Evolutionary conservation across 1,140 invertebrate genomes (phyloP).

Genomic region (Saxidomus purpurata): DNA sequence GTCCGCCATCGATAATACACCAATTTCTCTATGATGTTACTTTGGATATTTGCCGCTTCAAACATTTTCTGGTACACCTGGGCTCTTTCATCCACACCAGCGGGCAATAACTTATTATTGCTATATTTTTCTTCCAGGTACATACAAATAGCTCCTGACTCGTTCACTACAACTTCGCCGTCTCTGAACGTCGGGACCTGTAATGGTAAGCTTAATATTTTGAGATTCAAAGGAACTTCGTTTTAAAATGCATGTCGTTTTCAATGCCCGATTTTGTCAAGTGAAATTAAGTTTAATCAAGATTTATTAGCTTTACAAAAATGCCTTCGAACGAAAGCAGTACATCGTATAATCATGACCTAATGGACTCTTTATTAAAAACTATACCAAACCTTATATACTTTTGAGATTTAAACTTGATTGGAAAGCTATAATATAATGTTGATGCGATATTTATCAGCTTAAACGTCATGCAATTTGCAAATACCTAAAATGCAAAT

Average conservation of each 20-base stretch:
- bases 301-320: neutral
- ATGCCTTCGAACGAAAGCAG: too few relatives aligned
- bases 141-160: conserved; percentile 73
- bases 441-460: too few relatives aligned
- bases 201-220: conserved; percentile 20
- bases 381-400: too few relatives aligned
- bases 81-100: neutral
- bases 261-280: neutral
- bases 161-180: conserved; percentile 72
- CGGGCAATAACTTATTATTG: conserved; percentile 7
- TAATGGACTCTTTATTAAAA: too few relatives aligned
- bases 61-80: conserved; percentile 40
- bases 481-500: too few relatives aligned
- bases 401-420: too few relatives aligned
- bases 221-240: neutral
- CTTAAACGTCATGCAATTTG: too few relatives aligned
- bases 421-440: too few relatives aligned
- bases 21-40: neutral
- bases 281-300: neutral
- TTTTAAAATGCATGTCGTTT: neutral
- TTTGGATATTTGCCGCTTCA: conserved; percentile 5
- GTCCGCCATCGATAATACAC: neutral
- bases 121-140: conserved; percentile 69
- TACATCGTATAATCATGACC: too few relatives aligned
- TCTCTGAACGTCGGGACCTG: conserved; percentile 75